Conservation (phyloP, 2,113 vertebrate genomes). For the Gymnorhina tibicen region DNA sequence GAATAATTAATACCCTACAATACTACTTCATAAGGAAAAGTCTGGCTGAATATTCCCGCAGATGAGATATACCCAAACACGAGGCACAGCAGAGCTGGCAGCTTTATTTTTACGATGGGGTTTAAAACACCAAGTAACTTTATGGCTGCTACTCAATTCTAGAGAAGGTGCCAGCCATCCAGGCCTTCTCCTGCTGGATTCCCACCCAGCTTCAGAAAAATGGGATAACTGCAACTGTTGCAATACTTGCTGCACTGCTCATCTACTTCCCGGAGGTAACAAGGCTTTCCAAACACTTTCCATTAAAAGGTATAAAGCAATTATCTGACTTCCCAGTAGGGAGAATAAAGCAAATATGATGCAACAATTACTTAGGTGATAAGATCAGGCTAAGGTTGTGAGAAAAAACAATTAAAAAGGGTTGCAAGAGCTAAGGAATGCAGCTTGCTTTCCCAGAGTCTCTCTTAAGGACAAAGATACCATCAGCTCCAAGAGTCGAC, state of each 20-base stretch:
- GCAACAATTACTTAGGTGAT: conserved; percentile 30
- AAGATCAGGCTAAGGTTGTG: conserved; percentile 12
- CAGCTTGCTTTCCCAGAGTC: conserved; percentile 22
- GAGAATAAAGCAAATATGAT: conserved; percentile 24
- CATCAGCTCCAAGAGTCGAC: background rate
- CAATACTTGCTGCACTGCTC: background rate
- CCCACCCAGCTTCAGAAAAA: background rate
- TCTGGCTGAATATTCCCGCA: background rate
- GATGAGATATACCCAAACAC: background rate
- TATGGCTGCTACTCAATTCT: background rate
- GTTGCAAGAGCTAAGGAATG: conserved; percentile 36
- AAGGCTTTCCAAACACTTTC: conserved; percentile 7
- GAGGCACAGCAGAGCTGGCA: background rate
- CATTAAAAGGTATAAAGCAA: background rate
- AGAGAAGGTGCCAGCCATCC: background rate
- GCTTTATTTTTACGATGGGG: background rate
- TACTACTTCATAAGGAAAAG: conserved; percentile 46
- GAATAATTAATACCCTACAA: conserved; percentile 60
- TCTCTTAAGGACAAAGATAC: background rate
- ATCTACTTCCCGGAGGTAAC: background rate
- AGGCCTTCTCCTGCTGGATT: background rate
- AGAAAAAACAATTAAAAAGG: conserved; percentile 54
- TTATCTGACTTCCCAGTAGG: conserved; percentile 22
- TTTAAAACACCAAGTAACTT: background rate
- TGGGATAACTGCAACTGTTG: background rate